Conservation (phyloP, 2,888 invertebrate species). For the Thymelicus acteon region DNA sequence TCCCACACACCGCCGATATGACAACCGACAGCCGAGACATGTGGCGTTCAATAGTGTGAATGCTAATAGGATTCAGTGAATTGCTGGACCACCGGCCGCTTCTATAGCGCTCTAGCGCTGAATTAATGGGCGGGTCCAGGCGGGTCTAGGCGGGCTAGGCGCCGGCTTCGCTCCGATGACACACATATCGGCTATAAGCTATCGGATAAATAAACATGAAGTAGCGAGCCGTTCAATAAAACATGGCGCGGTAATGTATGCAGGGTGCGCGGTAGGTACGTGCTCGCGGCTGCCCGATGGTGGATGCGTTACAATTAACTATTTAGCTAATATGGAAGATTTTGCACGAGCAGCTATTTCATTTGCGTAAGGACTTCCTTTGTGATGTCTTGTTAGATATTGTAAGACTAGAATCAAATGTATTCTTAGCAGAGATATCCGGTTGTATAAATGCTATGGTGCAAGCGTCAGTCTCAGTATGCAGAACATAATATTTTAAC, state of each 20-base stretch:
- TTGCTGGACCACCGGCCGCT: conserved; percentile 16
- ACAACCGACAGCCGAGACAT: conserved; percentile 5
- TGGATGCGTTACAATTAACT: conserved; percentile 30
- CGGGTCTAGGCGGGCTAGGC: conserved; percentile 13
- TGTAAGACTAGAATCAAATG: not conserved
- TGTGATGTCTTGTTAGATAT: not conserved
- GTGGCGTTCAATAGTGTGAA: conserved; percentile 8
- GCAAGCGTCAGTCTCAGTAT: too few relatives aligned
- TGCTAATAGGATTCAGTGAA: conserved; percentile 28
- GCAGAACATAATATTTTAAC: too few relatives aligned
- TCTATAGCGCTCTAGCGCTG: conserved; percentile 1
- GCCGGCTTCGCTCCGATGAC: conserved; percentile 32
- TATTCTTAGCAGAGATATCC: too few relatives aligned
- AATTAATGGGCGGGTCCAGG: conserved; percentile 26
- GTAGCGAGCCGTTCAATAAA: conserved; percentile 31
- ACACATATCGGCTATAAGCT: conserved; percentile 28
- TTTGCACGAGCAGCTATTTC: conserved; percentile 24
- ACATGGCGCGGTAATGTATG: conserved; percentile 30
- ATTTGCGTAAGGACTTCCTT: conserved; percentile 12
- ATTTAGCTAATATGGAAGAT: conserved; percentile 33
- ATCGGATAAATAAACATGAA: conserved; percentile 34
- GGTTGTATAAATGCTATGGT: too few relatives aligned
- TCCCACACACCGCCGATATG: not conserved
- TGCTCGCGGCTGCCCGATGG: conserved; percentile 10
- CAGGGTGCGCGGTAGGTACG: conserved; percentile 18